A percentile compares a stretch with the other conserved stretches of the same genome.
phyloP scores from a whole-genome alignment of 2,113 vertebrate species.

The Cranoglanis bouderius region DNA sequence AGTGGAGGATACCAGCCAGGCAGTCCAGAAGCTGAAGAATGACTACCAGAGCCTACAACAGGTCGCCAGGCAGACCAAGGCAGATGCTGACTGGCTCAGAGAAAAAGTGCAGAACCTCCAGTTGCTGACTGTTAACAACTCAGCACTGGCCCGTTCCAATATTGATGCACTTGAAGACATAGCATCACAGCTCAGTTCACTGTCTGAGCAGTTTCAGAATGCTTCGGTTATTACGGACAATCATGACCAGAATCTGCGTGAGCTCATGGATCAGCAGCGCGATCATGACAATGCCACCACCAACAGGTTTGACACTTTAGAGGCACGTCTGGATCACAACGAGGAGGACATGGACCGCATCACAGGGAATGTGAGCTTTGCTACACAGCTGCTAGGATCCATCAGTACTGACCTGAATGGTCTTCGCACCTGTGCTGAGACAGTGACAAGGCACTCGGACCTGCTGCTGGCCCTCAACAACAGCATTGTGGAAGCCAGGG shows the following conservation, averaged over 20 bases:
- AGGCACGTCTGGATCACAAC: slow-evolving; percentile 82
- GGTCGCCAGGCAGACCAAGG: slow-evolving; percentile 81
- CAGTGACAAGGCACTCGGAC: slow-evolving; percentile 85
- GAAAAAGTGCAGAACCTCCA: slow-evolving; percentile 93
- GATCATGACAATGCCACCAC: slow-evolving; percentile 87
- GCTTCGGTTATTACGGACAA: slow-evolving; percentile 80
- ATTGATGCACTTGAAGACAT: slow-evolving; percentile 90
- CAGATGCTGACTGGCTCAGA: slow-evolving; percentile 89
- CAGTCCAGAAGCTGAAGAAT: slow-evolving; percentile 90
- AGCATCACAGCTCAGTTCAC: slow-evolving; percentile 82
- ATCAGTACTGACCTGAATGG: slow-evolving; percentile 87
- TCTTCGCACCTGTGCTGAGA: slow-evolving; percentile 89
- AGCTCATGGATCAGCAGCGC: slow-evolving; percentile 89
- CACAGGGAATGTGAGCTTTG: slow-evolving; percentile 90
- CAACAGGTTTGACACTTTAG: slow-evolving; percentile 81
- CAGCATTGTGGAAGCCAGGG: slow-evolving; percentile 80
- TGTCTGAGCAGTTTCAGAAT: slow-evolving; percentile 89
- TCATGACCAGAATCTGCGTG: slow-evolving; percentile 86
- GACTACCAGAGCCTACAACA: slow-evolving; percentile 93
- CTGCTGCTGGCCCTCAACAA: slow-evolving; percentile 83
- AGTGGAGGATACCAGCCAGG: slow-evolving; percentile 86
- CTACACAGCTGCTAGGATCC: slow-evolving; percentile 85
- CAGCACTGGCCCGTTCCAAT: slow-evolving; percentile 84
- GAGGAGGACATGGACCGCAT: slow-evolving; percentile 86
- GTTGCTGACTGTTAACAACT: slow-evolving; percentile 87